Evolutionary conservation across 2,113 vertebrate species (phyloP).

Genomic region (Ammospiza nelsoni): DNA sequence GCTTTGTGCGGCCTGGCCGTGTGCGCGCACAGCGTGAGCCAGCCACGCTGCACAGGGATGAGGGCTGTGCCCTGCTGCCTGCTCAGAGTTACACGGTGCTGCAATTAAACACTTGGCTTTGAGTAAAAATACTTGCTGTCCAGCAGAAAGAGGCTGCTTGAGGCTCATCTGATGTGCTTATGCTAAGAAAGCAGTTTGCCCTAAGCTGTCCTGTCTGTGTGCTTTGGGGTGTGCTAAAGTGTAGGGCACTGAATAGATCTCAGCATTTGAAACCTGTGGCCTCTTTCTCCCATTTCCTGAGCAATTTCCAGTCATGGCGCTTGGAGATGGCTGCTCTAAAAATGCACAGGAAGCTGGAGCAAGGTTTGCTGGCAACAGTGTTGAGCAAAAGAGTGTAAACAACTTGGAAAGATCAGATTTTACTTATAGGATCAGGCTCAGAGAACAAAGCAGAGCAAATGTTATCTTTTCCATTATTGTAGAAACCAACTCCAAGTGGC

Average conservation of each 20-base stretch:
- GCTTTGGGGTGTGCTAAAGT: not conserved
- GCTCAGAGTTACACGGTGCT: fast-evolving
- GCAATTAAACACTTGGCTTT: not conserved
- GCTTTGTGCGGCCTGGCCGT: not conserved
- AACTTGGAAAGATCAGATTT: slow-evolving; percentile 61
- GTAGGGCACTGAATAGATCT: not conserved
- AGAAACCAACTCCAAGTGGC: slow-evolving; percentile 11
- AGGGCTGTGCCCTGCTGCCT: not conserved
- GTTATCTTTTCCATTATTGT: slow-evolving; percentile 63
- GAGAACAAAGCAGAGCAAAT: slow-evolving; percentile 72
- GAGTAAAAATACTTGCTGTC: not conserved
- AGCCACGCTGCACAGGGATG: fast-evolving
- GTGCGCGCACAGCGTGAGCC: fast-evolving
- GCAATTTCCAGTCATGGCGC: slow-evolving; percentile 1
- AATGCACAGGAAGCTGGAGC: slow-evolving; percentile 72
- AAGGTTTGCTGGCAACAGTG: slow-evolving; percentile 48
- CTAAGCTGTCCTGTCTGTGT: not conserved
- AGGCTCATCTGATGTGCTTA: not conserved
- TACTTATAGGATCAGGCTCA: slow-evolving; percentile 45
- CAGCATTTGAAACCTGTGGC: not conserved
- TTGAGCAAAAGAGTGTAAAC: slow-evolving; percentile 63
- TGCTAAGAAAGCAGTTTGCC: not conserved
- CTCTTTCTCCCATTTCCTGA: slow-evolving; percentile 8
- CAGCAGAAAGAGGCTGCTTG: not conserved
- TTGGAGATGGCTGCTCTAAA: slow-evolving; percentile 54